A percentile compares a stretch with the other conserved stretches of the same genome.
Conservation (phyloP, 2,797 vertebrate genomes). For the Sphenodon punctatus region DNA sequence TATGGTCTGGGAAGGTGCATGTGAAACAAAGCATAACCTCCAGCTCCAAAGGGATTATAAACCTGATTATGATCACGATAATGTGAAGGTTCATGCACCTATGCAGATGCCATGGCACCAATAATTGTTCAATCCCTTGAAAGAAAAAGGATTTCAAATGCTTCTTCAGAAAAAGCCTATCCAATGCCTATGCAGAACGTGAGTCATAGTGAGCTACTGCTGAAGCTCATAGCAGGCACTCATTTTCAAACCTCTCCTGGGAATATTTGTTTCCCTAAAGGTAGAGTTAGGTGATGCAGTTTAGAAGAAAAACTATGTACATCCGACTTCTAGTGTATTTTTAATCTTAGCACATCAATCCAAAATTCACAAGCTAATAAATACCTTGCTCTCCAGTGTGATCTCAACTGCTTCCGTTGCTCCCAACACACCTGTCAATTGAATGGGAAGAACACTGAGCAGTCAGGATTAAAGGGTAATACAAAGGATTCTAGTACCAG, state of each 20-base stretch:
- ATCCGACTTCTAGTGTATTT: not conserved
- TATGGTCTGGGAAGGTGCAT: not conserved
- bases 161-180: not conserved
- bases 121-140: too few species aligned
- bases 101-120: too few species aligned
- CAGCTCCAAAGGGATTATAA: not conserved
- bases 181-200: not conserved
- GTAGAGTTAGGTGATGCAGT: too few species aligned
- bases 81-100: not conserved
- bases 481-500: too few species aligned
- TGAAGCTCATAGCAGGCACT: not conserved
- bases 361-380: constrained; percentile 14
- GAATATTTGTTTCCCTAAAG: too few species aligned
- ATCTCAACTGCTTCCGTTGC: constrained; percentile 91
- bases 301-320: too few species aligned
- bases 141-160: too few species aligned
- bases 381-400: constrained; percentile 95
- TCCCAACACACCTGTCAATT: constrained; percentile 81
- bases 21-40: not conserved
- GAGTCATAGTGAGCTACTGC: not conserved
- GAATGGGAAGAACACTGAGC: constrained; percentile 17
- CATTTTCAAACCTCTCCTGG: not conserved
- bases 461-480: not conserved
- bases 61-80: not conserved
- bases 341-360: not conserved